Conservation (phyloP, 2,888 invertebrate species). For the Cephus pygmeus region DNA sequence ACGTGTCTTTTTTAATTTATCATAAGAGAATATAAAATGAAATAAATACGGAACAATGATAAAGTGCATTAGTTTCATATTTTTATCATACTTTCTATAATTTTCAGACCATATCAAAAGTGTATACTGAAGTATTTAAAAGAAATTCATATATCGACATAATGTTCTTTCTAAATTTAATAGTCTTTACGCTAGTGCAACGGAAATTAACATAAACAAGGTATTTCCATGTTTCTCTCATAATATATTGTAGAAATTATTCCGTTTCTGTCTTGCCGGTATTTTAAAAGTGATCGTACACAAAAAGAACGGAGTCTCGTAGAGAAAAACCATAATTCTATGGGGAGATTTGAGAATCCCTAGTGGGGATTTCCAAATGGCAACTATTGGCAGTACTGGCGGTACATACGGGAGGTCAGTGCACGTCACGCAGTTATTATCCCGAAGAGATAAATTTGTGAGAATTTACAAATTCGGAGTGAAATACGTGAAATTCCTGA, state of each 20-base stretch:
- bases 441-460: conserved; percentile 44
- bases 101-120: not conserved
- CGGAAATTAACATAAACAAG: not conserved
- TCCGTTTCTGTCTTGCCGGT: not conserved
- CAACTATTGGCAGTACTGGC: conserved; percentile 15
- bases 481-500: conserved; percentile 36
- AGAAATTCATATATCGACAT: not conserved
- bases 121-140: not conserved
- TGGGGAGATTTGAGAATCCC: not conserved
- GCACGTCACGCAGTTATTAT: conserved; percentile 61
- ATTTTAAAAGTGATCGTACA: not conserved
- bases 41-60: not conserved
- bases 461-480: conserved; percentile 34
- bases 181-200: not conserved
- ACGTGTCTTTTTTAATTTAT: not conserved
- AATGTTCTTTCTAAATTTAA: not conserved
- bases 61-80: not conserved
- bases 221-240: not conserved
- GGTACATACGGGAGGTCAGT: conserved; percentile 54
- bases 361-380: not conserved
- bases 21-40: not conserved
- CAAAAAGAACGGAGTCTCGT: not conserved
- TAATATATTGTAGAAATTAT: not conserved
- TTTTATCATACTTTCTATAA: not conserved
- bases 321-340: not conserved